Evolutionary conservation across 2,797 vertebrate genomes (phyloP).

Genomic region (Arrhamphus sclerolepis): DNA sequence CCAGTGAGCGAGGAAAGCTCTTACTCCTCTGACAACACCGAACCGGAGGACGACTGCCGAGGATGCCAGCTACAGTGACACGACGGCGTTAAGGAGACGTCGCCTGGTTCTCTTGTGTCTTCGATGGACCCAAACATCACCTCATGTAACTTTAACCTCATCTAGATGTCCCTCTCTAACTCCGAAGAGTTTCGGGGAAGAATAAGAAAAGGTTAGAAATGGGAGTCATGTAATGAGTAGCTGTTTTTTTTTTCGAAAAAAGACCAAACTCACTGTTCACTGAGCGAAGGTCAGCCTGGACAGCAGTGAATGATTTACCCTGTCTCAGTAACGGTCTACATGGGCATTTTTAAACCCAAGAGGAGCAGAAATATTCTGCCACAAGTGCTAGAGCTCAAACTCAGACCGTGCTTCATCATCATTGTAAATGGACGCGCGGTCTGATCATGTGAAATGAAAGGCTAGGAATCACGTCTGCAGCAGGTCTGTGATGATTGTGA

Average conservation of each 20-base stretch:
- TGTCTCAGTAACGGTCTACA: conserved; percentile 9
- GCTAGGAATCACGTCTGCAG: conserved; percentile 8
- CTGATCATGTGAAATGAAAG: conserved; percentile 4
- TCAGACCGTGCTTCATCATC: conserved; percentile 27
- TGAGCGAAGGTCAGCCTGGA: conserved; percentile 25
- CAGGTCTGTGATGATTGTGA: background rate
- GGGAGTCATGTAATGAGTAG: background rate
- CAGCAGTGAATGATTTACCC: background rate
- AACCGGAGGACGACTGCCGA: conserved; percentile 79
- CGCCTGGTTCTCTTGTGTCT: conserved; percentile 21
- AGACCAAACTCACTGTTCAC: conserved; percentile 42
- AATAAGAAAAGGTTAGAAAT: conserved; percentile 14
- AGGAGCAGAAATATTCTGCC: conserved; percentile 26
- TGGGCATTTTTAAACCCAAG: conserved; percentile 1
- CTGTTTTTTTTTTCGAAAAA: conserved; percentile 18
- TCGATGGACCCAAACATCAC: conserved; percentile 44
- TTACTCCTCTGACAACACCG: conserved; percentile 78
- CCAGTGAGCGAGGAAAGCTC: conserved; percentile 83
- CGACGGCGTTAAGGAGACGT: conserved; percentile 7
- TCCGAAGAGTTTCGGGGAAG: conserved; percentile 30
- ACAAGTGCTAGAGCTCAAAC: conserved; percentile 11
- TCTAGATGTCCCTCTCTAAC: conserved; percentile 32
- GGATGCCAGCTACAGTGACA: conserved; percentile 80
- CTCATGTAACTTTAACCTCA: conserved; percentile 61
- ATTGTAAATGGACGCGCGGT: conserved; percentile 28